Evolutionary conservation across 1,140 invertebrate genomes (phyloP).

Genomic region (Bombus turneri): DNA sequence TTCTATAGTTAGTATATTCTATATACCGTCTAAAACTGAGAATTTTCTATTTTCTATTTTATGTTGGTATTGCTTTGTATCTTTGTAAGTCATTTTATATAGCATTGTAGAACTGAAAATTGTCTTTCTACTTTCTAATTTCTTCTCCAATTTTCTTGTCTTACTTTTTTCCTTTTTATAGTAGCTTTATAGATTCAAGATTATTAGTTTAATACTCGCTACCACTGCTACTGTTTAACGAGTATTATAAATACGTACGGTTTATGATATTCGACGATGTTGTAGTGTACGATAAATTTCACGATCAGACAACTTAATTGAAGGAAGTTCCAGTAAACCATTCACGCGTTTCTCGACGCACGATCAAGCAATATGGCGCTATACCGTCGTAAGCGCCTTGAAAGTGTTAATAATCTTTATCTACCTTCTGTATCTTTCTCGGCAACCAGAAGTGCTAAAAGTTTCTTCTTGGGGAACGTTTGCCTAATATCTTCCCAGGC

Average conservation of each 20-base stretch:
- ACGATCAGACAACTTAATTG: conserved; percentile 18
- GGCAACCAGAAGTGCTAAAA: conserved; percentile 35
- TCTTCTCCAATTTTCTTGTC: background rate
- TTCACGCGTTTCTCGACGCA: conserved; percentile 1
- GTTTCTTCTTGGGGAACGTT: conserved; percentile 2
- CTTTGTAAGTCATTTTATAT: background rate
- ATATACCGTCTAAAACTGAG: background rate
- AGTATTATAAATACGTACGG: background rate
- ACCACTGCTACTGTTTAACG: conserved; percentile 3
- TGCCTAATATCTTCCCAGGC: conserved; percentile 1
- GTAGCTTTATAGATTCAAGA: background rate
- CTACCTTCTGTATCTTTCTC: conserved; percentile 8
- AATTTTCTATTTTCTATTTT: background rate
- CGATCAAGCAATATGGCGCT: background rate
- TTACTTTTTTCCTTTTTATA: too few species aligned
- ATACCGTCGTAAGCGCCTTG: background rate
- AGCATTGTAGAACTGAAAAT: background rate
- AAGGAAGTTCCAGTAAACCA: background rate
- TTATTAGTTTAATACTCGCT: background rate
- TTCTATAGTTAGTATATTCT: too few species aligned
- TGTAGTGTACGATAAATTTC: conserved; percentile 19
- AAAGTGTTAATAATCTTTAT: conserved; percentile 37
- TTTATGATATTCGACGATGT: background rate
- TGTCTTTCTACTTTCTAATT: background rate
- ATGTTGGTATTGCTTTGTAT: background rate